These are phyloP conservation scores for Sebastes iracundus DNA, from an alignment of 2,797 vertebrate species.

Conservation along the genomic window DNA sequence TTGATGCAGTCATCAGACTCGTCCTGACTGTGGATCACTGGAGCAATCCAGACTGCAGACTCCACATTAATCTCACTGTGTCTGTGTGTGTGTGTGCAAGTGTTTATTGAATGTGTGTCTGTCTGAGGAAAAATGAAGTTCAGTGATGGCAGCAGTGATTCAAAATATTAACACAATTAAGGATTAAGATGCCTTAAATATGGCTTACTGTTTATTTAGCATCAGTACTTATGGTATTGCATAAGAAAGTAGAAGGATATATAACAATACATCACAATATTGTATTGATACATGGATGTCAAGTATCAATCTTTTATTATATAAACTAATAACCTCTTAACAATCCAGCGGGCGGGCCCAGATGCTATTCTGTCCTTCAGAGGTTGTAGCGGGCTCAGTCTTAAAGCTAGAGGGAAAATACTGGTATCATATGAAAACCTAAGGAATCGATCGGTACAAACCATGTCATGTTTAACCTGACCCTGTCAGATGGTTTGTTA, in stretches of 20 bases:
- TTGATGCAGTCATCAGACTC: constrained; percentile 41
- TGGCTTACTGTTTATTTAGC: constrained; percentile 39
- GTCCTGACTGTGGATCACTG: constrained; percentile 50
- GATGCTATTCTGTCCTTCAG: too few species aligned
- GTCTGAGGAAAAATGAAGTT: constrained; percentile 18
- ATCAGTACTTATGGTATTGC: background rate
- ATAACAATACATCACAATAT: too few species aligned
- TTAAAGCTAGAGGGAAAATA: too few species aligned
- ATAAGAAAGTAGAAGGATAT: background rate
- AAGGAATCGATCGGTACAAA: too few species aligned
- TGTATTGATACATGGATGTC: too few species aligned
- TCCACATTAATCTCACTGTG: constrained; percentile 60
- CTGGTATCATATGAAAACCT: too few species aligned
- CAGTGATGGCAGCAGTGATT: constrained; percentile 10
- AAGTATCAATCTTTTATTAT: too few species aligned
- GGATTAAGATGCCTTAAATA: constrained; percentile 30
- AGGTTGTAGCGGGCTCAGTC: too few species aligned
- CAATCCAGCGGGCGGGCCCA: too few species aligned
- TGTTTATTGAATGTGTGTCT: constrained; percentile 3
- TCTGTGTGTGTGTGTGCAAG: constrained; percentile 1
- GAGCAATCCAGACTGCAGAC: constrained; percentile 56
- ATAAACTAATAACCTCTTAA: too few species aligned
- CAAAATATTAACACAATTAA: constrained; percentile 50
- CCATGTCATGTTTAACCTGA: too few species aligned
- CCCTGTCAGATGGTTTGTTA: too few species aligned